Evolutionary conservation across 2,797 vertebrate genomes (phyloP).

Genomic region (Rhynchotus rufescens): DNA sequence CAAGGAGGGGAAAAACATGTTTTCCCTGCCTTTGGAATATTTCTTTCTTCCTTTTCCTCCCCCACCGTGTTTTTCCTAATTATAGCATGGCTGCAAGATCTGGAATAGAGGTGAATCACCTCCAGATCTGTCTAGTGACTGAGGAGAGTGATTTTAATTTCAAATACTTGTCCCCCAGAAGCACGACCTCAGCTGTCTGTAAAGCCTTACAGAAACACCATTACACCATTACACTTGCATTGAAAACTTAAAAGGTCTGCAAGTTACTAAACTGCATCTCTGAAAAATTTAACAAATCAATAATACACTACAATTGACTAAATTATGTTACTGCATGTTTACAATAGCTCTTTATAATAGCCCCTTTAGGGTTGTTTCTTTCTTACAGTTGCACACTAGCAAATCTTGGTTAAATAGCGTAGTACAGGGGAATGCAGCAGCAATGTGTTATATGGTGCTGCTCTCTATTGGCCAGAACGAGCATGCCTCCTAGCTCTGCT

Average conservation of each 20-base stretch:
- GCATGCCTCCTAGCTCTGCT: neutral
- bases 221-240: neutral
- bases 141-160: neutral
- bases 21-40: neutral
- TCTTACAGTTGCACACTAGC: neutral
- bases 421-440: neutral
- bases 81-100: neutral
- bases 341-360: neutral
- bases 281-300: neutral
- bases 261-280: neutral
- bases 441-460: neutral
- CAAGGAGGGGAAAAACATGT: neutral
- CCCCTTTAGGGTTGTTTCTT: neutral
- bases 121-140: neutral
- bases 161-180: neutral
- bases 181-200: neutral
- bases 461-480: neutral
- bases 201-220: neutral
- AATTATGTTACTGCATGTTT: neutral
- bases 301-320: neutral
- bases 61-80: neutral
- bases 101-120: neutral
- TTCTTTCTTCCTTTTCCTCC: neutral
- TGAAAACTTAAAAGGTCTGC: neutral
- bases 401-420: neutral